Conservation (phyloP, 1,140 invertebrate genomes). For the Homalodisca vitripennis region DNA sequence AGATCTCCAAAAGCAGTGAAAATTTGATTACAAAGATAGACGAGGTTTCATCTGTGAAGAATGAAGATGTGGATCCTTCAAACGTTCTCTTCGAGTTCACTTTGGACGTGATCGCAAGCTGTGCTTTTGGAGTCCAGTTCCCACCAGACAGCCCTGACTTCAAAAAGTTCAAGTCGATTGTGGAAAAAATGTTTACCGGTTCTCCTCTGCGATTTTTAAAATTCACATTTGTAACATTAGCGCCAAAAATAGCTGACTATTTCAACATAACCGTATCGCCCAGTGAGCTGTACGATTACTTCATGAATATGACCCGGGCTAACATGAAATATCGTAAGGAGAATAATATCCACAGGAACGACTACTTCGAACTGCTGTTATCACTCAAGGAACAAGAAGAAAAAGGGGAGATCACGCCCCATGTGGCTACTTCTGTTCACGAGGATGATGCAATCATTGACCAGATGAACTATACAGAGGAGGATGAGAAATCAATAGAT, state of each 20-base stretch:
- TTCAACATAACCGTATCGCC: background rate
- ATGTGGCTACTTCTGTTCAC: too few relatives aligned
- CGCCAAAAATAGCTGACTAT: background rate
- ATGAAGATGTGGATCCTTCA: conserved; percentile 40
- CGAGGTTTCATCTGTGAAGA: conserved; percentile 49
- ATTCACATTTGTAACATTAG: background rate
- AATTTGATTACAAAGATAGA: conserved; percentile 42
- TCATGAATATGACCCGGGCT: background rate
- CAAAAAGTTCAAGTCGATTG: too few relatives aligned
- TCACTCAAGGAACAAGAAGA: too few relatives aligned
- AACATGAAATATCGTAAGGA: background rate
- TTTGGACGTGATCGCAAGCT: conserved; percentile 45
- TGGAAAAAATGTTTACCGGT: background rate
- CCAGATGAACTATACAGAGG: too few relatives aligned
- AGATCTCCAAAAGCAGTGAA: too few relatives aligned
- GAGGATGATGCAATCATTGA: too few relatives aligned
- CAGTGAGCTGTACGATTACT: background rate
- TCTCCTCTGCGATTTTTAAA: background rate
- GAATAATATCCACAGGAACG: too few relatives aligned
- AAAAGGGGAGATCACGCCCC: too few relatives aligned
- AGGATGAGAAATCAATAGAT: too few relatives aligned
- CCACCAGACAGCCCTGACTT: too few relatives aligned
- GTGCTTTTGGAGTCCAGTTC: conserved; percentile 45
- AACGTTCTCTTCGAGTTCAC: conserved; percentile 42
- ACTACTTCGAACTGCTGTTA: too few relatives aligned